Evolutionary conservation across 2,113 vertebrate species (phyloP).

Genomic region (Xenopus borealis): DNA sequence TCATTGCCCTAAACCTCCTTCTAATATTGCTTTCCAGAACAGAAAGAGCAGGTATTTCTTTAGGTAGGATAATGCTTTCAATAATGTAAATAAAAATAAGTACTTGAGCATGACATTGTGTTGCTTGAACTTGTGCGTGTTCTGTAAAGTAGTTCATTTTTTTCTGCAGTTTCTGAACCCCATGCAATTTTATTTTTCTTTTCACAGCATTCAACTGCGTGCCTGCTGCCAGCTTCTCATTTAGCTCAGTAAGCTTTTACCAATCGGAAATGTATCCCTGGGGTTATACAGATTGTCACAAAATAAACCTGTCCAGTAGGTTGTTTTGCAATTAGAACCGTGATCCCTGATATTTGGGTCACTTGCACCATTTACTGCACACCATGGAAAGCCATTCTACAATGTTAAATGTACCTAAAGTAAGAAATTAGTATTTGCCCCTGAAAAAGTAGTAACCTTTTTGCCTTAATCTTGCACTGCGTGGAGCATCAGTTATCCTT

Average conservation of each 20-base stretch:
- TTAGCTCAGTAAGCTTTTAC: conserved; percentile 23
- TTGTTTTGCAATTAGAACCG: conserved; percentile 8
- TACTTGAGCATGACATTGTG: no score
- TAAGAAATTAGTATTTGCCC: background rate
- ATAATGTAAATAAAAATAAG: no score
- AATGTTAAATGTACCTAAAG: conserved; percentile 1
- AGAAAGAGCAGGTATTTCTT: no score
- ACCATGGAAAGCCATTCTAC: conserved; percentile 7
- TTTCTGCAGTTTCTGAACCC: background rate
- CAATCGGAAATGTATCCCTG: conserved; percentile 2
- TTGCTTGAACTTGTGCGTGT: no score
- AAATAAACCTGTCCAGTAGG: conserved; percentile 7
- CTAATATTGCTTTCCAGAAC: no score
- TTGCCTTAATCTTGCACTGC: background rate
- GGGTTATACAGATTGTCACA: background rate
- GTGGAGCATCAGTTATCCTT: background rate
- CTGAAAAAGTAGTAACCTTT: conserved; percentile 5
- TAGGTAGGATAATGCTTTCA: no score
- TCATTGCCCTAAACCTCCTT: no score
- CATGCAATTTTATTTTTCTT: conserved; percentile 3
- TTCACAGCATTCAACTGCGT: background rate
- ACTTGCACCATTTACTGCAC: conserved; percentile 35
- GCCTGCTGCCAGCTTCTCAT: conserved; percentile 29
- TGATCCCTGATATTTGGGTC: conserved; percentile 30
- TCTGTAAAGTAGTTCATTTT: no score